Evolutionary conservation across 2,797 vertebrate genomes (phyloP), one percentile per base, ranked within the genome.

Genomic region (Galago senegalensis): DNA sequence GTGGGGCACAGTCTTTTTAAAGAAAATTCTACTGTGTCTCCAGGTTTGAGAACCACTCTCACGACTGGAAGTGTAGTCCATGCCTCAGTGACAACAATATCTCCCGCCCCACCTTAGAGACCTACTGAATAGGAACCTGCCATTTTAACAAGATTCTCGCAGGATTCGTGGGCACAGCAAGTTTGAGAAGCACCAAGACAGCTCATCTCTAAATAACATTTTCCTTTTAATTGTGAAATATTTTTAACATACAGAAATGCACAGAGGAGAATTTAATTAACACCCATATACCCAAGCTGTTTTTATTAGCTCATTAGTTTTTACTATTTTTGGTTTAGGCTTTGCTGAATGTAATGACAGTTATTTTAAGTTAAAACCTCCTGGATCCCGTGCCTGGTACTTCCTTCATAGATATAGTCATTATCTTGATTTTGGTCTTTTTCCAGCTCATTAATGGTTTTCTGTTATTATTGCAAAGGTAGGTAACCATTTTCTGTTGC

Each of bases 211-310:
- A 77, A 58, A 61, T 58, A 76, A 85, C 23, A 60, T 60, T 91
- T 91, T 84, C 31, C 40, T 92, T 89, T 58, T 85, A 94, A 60
- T 43, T 89, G 20, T 87, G 27, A 77, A 87, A 43, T 83, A 89
- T 65, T 90, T 94, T 92, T 73, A 63, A 73, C 14, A 88, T 18
- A 46, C 1, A 37, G 40, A 85, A 94, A 93, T 14, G 10, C 3
- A 75, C 53, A 61, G 31, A 84, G 63, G 82, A 90, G 80, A 87
- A 81, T 67, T 69, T 89, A 80, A 73, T 69, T 84, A 89, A 72
- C 4, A 56, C 5, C 6, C 7, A n/a, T 31, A 11, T 65, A n/a
- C 5, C 58, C 34, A 87, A 23, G 7, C 4, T 49, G 23, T 37
- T n/a, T 83, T 76, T 72, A 84, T 77, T 58, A 92, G 89, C 80